Evolutionary conservation across 2,888 invertebrate species (phyloP).

Genomic region (Stenodema calcarata): DNA sequence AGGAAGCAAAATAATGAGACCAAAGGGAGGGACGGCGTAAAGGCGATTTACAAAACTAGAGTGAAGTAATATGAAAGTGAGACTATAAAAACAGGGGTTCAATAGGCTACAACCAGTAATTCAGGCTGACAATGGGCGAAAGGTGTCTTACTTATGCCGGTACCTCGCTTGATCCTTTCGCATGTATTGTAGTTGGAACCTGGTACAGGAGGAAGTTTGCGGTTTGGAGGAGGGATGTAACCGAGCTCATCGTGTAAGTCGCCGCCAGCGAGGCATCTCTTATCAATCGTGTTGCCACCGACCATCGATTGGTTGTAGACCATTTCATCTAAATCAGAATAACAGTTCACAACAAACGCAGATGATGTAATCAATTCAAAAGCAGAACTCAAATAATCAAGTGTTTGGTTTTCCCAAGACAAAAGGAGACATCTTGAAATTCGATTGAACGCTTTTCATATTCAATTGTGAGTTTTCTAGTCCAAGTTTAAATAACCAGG

Average conservation of each 20-base stretch:
- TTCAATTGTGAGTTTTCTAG: no score
- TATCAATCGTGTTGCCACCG: slow-evolving; percentile 75
- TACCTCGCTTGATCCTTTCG: slow-evolving; percentile 92
- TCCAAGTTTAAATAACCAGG: no score
- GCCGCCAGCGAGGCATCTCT: slow-evolving; percentile 70
- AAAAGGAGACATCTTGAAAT: no score
- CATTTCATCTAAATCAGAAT: slow-evolving; percentile 75
- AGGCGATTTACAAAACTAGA: slow-evolving; percentile 13
- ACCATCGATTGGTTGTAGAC: slow-evolving; percentile 87
- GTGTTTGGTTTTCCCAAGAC: no score
- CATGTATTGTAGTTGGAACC: slow-evolving; percentile 94
- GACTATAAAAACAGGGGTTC: slow-evolving; percentile 1
- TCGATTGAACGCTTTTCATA: no score
- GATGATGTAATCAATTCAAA: no score
- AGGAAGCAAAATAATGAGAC: neutral
- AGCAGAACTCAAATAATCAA: no score
- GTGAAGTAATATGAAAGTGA: slow-evolving; percentile 21
- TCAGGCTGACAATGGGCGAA: slow-evolving; percentile 38
- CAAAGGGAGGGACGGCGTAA: neutral
- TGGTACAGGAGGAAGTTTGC: slow-evolving; percentile 89
- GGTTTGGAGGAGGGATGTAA: slow-evolving; percentile 91
- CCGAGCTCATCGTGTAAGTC: slow-evolving; percentile 87
- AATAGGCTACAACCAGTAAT: slow-evolving; percentile 39
- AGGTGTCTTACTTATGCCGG: slow-evolving; percentile 82
- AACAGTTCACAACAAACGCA: neutral